phyloP scores from a whole-genome alignment of 2,888 invertebrate genomes.

The Stenotaenia linearis region DNA sequence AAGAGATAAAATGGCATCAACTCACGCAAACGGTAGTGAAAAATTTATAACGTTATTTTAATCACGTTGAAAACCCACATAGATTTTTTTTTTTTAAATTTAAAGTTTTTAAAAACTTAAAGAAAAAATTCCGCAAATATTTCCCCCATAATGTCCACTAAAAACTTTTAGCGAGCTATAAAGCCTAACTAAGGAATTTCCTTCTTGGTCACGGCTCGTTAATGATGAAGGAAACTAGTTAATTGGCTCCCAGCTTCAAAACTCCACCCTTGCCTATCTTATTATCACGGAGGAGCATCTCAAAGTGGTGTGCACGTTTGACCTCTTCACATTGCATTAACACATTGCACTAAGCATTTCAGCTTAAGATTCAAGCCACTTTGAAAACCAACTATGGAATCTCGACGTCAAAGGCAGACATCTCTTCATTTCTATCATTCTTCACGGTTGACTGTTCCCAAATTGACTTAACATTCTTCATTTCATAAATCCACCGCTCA shows the following conservation, averaged over 20 bases:
- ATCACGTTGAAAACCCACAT: neutral
- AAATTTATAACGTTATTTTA: neutral
- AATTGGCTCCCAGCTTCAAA: neutral
- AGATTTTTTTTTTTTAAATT: neutral
- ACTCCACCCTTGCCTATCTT: constrained; percentile 7
- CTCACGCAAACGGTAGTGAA: constrained; percentile 1
- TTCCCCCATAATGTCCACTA: neutral
- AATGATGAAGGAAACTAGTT: constrained; percentile 5
- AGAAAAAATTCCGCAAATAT: neutral
- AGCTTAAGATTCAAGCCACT: neutral
- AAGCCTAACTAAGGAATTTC: neutral
- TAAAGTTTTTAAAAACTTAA: neutral
- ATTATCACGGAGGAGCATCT: constrained; percentile 11
- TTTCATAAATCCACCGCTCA: neutral
- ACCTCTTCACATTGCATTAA: constrained; percentile 20
- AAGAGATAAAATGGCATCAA: neutral
- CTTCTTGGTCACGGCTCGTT: neutral
- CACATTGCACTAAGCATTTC: neutral
- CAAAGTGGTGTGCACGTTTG: neutral
- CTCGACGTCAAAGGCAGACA: neutral
- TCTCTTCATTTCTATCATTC: neutral
- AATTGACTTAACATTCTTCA: neutral
- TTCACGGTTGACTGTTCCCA: neutral
- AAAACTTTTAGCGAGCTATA: neutral
- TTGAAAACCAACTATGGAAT: neutral